Evolutionary conservation across 2,797 vertebrate species (phyloP), one percentile per base, ranked within the genome.

Genomic region (Sebastiscus tertius): DNA sequence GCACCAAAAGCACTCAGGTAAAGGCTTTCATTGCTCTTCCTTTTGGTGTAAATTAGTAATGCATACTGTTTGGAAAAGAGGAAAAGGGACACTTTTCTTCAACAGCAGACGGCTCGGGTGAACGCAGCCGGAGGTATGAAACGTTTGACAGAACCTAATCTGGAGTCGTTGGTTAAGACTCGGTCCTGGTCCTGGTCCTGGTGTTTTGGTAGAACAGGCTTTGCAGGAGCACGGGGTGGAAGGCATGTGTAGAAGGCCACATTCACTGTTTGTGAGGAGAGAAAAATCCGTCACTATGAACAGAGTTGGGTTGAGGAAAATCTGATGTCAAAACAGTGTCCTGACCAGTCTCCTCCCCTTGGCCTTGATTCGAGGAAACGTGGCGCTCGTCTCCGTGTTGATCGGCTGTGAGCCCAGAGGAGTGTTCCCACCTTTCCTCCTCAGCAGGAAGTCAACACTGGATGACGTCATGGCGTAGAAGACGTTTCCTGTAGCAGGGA

Each of bases 391-490:
- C 86, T 97, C 94, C 22, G 89, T 93, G 87, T 62, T 87, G 77
- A 93, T 87, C 8, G 93, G 80, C 63, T 91, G 83, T 1, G 66
- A 92, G 83, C 94, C 89, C 20, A 90, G 49, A 1, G 92, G 94
- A 4, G 88, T 80, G 90, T 88, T 92, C 59, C 93, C 92, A 8
- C 89, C 95, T 88, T 94, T 95, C 72, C 91, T 94, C 16, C 96
- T 94, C 70, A 98, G 89, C 87, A 97, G 93, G 91, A 98, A 98
- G 89, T 98, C 97, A 0, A 96, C 92, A 24, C 97, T 97, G 0
- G 95, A 93, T 4, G 97, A 94, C 3, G 94, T 97, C 97, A 98
- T 98, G 88, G 97, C 97, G 1, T 98, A 98, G 93, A 98, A 98
- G 85, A 97, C 96, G 0, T 98, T 98, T 84, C 97, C 97, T 3